Base-by-base conservation (phyloP, 2,113 vertebrate species). In the Platichthys flesus region DNA sequence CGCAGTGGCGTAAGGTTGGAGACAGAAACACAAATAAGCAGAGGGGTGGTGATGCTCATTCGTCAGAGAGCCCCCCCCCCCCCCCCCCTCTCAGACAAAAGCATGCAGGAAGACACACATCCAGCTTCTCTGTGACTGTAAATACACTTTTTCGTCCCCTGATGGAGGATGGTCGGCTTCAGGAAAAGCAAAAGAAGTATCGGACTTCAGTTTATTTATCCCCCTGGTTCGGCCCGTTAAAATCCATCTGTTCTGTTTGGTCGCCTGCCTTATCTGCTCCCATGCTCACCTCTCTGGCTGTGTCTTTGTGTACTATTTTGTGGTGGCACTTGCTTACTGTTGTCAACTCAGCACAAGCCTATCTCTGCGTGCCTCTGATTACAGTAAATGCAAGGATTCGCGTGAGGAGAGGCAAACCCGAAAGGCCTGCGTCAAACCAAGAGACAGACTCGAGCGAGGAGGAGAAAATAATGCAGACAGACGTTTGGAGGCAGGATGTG, bases 331-430 rank as follows among this genome's bases (percentile, higher is more conserved):
- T 69, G 57, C 31, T 68, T 1, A 57, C 45, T 74, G 18, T 31
- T 75, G 78, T 75, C 71, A 71, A 47, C 79, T 83, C 79, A 74
- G 72, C 78, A 57, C 31, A 21, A 51, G 52, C 56, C 42, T 79
- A 71, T 61, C 59, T 62, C 2, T 45, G 24, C 9, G 0, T 56
- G 52, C 3, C 14, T 14, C 68, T 69, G 73, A 74, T 88, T 70
- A 76, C 62, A 69, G 78, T 87, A 49, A 82, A 74, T 73, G 62
- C 9, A 26, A 49, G 78, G 78, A 82, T 76, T 75, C 67, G 18
- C 15, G 61, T 60, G 59, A 76, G 31, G 10, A 42, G 74, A 76
- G 68, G 71, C 60, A 67, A 83, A 82, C 64, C 71, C 8, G 51
- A 55, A 55, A 54, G 26, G 3, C 4, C 1, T 2, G 13, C 20